phyloP scores from a whole-genome alignment of 1,140 invertebrate genomes.

The Procambarus virginalis region DNA sequence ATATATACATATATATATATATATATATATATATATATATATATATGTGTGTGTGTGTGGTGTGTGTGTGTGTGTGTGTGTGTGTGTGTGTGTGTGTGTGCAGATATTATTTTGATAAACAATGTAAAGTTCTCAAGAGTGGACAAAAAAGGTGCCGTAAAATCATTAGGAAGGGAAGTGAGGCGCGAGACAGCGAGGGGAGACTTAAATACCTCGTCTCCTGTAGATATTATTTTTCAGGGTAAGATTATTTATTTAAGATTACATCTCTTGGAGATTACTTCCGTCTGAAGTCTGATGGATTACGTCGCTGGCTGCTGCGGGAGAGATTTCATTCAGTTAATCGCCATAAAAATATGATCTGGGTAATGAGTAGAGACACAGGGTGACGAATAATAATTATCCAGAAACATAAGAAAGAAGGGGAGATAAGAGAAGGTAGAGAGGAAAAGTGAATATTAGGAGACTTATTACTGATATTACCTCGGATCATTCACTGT shows the following conservation, averaged over 20 bases:
- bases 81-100: no score
- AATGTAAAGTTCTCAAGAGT: not conserved
- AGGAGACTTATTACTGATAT: not conserved
- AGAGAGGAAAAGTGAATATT: conserved; percentile 1
- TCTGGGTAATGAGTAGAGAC: not conserved
- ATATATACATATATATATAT: conserved; percentile 1
- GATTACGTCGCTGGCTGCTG: no score
- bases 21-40: no score
- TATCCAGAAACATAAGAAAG: not conserved
- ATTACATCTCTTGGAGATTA: no score
- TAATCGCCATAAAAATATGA: not conserved
- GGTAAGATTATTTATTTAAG: no score
- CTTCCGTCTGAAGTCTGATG: no score
- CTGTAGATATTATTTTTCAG: no score
- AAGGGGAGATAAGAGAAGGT: not conserved
- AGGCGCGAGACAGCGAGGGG: not conserved
- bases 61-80: no score
- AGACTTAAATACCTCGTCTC: not conserved
- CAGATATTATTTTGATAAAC: not conserved
- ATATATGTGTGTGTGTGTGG: no score
- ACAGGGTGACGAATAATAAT: not conserved
- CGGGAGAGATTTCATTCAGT: no score
- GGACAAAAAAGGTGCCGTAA: not conserved
- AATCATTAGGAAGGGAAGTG: not conserved
- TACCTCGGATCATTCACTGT: not conserved